Evolutionary conservation across 2,797 vertebrate genomes (phyloP), one percentile per base, ranked within the genome.

Genomic region (Alosa sapidissima): DNA sequence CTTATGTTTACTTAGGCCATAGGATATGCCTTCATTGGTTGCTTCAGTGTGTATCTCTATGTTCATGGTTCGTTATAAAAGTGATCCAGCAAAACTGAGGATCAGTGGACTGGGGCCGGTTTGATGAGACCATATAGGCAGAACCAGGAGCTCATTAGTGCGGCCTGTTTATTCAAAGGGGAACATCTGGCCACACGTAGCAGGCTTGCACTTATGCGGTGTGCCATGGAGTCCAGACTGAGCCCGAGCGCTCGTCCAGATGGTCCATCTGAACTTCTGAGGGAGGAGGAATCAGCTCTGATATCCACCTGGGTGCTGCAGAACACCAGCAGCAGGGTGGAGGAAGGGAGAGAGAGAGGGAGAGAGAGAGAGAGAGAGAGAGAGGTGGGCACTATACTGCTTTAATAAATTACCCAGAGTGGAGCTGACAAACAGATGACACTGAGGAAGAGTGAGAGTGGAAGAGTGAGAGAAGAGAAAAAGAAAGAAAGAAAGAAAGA

Each of bases 211-310:
- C 65, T 72, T 14, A 28, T 72, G 13, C 33, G 11, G 65, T 36
- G 28, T 4, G 65, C 65, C 65, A 41, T 7, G 24, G 33, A 36
- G 65, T 72, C 65, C 65, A 72, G 11, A 72, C 65, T 72, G 65
- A 72, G 65, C 28, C 65, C 1, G 65, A 72, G 65, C 33, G 72
- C 41, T 47, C 9, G 11, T 78, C 72, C 72, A 78, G 72, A 78
- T 78, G 72, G 72, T 21, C 41, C 72, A 78, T 78, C 72, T 47
- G 41, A 78, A 78, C 72, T 45, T 78, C 72, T 78, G 36, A 78
- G 58, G 58, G 58, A 62, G 58, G 58, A 72, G 41, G 72, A 14
- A 9, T 78, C 72, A 36, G 41, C 72, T 24, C n/a, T n/a, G 58
- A 62, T 62, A 62, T 62, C 58, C 58, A 62, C 21, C 21, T 24